Evolutionary conservation across 1,140 invertebrate genomes (phyloP).

Genomic region (Drosophila kohkoa): DNA sequence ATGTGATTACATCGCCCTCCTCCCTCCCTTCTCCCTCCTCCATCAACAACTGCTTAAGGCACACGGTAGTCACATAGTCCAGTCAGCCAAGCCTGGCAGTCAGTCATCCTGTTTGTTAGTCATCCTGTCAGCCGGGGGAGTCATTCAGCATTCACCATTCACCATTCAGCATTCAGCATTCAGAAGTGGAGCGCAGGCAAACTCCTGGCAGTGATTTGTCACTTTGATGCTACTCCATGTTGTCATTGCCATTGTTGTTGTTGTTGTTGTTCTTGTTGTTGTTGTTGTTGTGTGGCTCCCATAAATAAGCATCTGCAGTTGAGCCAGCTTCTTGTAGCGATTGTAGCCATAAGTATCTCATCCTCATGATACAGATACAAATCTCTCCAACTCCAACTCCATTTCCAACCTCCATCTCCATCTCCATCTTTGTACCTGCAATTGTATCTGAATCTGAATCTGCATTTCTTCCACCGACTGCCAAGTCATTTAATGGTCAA

Average conservation of each 20-base stretch:
- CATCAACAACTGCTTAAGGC: constrained; percentile 19
- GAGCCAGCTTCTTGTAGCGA: constrained; percentile 18
- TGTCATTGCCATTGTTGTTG: neutral
- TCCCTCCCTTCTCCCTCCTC: constrained; percentile 13
- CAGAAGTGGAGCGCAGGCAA: neutral
- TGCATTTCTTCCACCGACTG: neutral
- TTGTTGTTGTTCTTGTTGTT: constrained; percentile 12
- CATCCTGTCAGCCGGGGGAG: neutral
- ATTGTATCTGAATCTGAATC: neutral
- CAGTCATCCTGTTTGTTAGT: constrained; percentile 3
- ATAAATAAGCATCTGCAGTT: constrained; percentile 73
- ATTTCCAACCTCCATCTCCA: constrained; percentile 6
- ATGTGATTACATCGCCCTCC: constrained; percentile 72
- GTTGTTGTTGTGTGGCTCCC: constrained; percentile 31
- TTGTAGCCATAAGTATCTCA: constrained; percentile 21
- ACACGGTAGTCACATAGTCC: neutral
- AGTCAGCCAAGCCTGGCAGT: neutral
- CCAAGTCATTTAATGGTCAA: constrained; percentile 2
- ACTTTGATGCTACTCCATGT: constrained; percentile 49
- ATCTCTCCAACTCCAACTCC: neutral
- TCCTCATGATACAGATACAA: neutral
- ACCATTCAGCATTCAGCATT: neutral
- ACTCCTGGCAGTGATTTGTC: constrained; percentile 71
- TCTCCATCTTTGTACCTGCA: neutral
- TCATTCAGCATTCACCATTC: neutral